Evolutionary conservation across 2,888 invertebrate genomes (phyloP).

Genomic region (Chalcosyrphus nemorum): DNA sequence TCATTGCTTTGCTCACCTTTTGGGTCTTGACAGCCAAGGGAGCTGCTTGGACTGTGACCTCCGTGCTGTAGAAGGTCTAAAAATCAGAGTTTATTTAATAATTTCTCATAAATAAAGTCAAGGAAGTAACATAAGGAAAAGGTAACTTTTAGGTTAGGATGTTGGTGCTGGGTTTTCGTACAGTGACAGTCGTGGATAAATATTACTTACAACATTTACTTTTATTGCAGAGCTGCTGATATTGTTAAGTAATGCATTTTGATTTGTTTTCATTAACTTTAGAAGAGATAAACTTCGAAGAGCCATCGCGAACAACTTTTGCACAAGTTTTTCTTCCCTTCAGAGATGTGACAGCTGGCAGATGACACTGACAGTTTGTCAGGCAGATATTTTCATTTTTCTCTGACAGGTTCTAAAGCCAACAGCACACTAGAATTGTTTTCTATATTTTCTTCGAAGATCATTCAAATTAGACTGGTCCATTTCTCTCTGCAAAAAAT

Average conservation of each 20-base stretch:
- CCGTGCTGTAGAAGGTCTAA: constrained; percentile 74
- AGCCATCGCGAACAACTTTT: constrained; percentile 45
- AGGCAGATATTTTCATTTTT: too few species aligned
- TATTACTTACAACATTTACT: constrained; percentile 18
- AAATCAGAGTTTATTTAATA: not conserved
- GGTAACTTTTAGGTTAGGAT: constrained; percentile 53
- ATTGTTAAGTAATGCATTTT: constrained; percentile 28
- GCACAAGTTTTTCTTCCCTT: not conserved
- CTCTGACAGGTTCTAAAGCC: too few species aligned
- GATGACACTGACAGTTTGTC: not conserved
- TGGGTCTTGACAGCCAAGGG: constrained; percentile 82
- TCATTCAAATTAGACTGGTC: too few species aligned
- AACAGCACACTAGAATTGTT: too few species aligned
- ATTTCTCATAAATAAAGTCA: not conserved
- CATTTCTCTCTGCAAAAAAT: too few species aligned
- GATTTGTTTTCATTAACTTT: constrained; percentile 52
- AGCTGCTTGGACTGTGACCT: constrained; percentile 78
- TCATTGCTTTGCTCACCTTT: constrained; percentile 94
- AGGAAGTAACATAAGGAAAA: not conserved
- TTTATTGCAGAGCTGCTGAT: constrained; percentile 14
- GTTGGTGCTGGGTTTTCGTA: not conserved
- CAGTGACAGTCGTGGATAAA: not conserved
- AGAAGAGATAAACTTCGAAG: constrained; percentile 52
- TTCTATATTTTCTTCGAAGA: too few species aligned
- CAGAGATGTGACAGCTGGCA: constrained; percentile 12